phyloP scores from a whole-genome alignment of 2,797 vertebrate species.

The Pipistrellus kuhlii region DNA sequence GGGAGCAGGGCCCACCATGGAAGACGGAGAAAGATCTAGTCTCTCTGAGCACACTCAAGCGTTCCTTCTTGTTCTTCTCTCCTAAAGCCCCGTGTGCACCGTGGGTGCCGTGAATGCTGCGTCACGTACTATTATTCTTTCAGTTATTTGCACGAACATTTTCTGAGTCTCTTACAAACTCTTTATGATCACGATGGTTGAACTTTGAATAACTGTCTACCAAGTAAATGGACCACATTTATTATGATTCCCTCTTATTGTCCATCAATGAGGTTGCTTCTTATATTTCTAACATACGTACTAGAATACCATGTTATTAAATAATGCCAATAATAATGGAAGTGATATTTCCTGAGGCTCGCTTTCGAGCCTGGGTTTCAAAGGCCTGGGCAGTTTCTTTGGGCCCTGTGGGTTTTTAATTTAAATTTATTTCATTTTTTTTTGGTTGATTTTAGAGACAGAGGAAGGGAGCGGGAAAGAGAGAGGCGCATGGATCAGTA shows the following conservation, averaged over 20 bases:
- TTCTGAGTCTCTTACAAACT: background rate
- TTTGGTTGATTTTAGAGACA: background rate
- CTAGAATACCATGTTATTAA: background rate
- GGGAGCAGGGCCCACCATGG: background rate
- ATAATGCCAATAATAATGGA: background rate
- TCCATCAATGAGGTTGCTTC: background rate
- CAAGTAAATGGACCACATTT: background rate
- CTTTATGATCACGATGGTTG: background rate
- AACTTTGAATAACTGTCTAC: background rate
- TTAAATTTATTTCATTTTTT: background rate
- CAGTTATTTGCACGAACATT: background rate
- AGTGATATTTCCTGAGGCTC: background rate
- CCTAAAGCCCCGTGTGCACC: too few relatives aligned
- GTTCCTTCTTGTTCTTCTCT: background rate
- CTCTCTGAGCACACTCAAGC: background rate
- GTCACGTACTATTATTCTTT: background rate
- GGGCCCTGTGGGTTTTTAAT: background rate
- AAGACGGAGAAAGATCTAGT: background rate
- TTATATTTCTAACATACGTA: background rate
- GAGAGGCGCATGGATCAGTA: background rate
- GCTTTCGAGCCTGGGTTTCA: background rate
- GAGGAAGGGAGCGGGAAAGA: background rate
- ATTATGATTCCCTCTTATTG: background rate
- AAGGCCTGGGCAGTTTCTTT: background rate
- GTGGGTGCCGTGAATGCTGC: background rate